Percentiles rank a stretch among this genome's conserved stretches.
These are phyloP conservation scores for Apamea sordens DNA, from an alignment of 2,888 invertebrate species.

Conservation along the genomic window DNA sequence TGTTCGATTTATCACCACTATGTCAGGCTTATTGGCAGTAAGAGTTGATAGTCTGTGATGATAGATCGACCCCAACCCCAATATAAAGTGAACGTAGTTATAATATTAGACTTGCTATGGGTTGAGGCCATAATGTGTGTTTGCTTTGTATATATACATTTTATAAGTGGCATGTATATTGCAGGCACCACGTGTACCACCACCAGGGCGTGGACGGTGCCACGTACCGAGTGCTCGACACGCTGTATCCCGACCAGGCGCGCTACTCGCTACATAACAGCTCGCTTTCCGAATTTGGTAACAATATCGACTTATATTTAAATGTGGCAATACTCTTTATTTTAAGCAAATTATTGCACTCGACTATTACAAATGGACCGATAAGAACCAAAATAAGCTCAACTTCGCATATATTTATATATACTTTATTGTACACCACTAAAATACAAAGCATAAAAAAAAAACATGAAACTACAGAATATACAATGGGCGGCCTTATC, in stretches of 20 bases:
- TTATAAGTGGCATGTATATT: background rate
- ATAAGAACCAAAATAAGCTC: background rate
- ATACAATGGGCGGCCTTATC: no score
- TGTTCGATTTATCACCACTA: background rate
- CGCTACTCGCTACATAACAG: constrained; percentile 95
- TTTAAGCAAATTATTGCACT: background rate
- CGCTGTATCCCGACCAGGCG: constrained; percentile 93
- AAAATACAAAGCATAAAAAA: no score
- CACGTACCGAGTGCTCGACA: constrained; percentile 91
- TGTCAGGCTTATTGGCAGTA: background rate
- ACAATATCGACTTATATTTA: constrained; percentile 24
- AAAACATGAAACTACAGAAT: no score
- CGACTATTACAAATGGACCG: background rate
- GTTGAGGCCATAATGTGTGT: background rate
- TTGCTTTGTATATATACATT: background rate
- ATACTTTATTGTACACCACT: no score
- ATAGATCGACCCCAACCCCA: background rate
- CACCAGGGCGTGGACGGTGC: constrained; percentile 94
- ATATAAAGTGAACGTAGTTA: background rate
- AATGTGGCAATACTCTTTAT: background rate
- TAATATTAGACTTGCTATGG: background rate
- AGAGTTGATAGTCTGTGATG: background rate
- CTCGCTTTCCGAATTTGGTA: constrained; percentile 93
- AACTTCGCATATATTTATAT: no score
- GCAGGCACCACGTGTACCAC: constrained; percentile 94